Evolutionary conservation across 2,113 vertebrate genomes (phyloP).

Genomic region (Sisor rabdophorus): DNA sequence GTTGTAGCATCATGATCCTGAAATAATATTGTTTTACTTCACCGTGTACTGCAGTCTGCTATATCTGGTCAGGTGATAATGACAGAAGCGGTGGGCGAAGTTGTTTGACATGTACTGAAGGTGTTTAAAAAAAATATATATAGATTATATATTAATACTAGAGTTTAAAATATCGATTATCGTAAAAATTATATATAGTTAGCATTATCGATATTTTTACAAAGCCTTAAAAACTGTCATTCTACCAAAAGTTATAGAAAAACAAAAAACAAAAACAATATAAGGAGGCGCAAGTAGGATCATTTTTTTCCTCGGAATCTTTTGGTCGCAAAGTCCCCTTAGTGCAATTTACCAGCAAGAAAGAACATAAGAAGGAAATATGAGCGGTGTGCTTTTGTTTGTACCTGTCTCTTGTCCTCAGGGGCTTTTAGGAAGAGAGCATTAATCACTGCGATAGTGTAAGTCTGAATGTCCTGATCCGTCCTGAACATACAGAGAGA

Average conservation of each 20-base stretch:
- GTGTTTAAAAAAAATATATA: no score
- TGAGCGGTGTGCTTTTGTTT: slow-evolving; percentile 38
- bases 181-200: no score
- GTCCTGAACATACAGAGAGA: slow-evolving; percentile 65
- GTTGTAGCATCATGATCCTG: no score
- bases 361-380: slow-evolving; percentile 9
- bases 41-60: no score
- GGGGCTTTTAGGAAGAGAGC: slow-evolving; percentile 97
- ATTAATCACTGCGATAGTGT: slow-evolving; percentile 95
- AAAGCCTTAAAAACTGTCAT: not conserved
- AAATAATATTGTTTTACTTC: no score
- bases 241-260: not conserved
- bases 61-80: no score
- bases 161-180: no score
- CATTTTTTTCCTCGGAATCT: slow-evolving; percentile 1
- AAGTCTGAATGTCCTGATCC: slow-evolving; percentile 98
- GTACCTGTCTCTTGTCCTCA: slow-evolving; percentile 93
- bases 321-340: not conserved
- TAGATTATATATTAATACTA: no score
- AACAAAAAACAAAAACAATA: not conserved
- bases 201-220: no score
- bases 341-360: slow-evolving; percentile 32
- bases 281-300: not conserved
- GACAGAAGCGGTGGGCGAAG: no score
- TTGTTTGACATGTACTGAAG: no score